A percentile compares a stretch with the other conserved stretches of the same genome.
These are phyloP conservation scores for Muscicapa striata DNA, from an alignment of 2,797 vertebrate genomes.

Conservation along the genomic window DNA sequence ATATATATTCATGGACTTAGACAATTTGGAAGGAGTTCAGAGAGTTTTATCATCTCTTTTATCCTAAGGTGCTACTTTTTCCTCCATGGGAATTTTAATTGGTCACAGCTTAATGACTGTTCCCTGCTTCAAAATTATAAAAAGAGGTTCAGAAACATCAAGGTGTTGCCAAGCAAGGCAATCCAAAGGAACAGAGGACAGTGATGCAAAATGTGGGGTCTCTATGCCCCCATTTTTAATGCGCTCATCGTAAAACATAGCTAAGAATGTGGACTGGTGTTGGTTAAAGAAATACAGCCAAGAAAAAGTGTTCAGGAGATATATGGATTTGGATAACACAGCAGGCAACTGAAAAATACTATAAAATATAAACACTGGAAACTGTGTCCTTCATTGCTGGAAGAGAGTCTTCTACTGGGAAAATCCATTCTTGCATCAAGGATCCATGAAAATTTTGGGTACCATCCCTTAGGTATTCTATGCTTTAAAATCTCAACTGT, in stretches of 20 bases:
- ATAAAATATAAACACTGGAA: not conserved
- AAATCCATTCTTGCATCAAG: not conserved
- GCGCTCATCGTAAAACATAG: not conserved
- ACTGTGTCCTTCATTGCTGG: not conserved
- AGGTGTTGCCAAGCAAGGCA: not conserved
- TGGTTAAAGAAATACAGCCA: not conserved
- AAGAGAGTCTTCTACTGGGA: not conserved
- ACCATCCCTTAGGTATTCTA: too few relatives aligned
- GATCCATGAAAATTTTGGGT: not conserved
- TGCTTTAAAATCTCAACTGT: not conserved
- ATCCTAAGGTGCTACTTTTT: not conserved
- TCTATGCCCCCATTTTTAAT: not conserved
- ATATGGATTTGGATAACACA: not conserved
- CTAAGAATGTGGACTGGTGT: not conserved
- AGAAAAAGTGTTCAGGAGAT: not conserved
- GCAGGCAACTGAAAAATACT: not conserved
- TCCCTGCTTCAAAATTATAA: not conserved
- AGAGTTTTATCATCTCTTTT: constrained; percentile 10
- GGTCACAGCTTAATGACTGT: not conserved
- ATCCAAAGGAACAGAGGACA: not conserved
- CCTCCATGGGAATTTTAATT: not conserved
- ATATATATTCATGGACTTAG: not conserved
- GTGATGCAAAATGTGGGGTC: not conserved
- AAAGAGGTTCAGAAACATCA: not conserved
- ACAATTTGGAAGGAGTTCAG: not conserved